Evolutionary conservation across 1,140 invertebrate species (phyloP).

Genomic region (Drosophila prosaltans): DNA sequence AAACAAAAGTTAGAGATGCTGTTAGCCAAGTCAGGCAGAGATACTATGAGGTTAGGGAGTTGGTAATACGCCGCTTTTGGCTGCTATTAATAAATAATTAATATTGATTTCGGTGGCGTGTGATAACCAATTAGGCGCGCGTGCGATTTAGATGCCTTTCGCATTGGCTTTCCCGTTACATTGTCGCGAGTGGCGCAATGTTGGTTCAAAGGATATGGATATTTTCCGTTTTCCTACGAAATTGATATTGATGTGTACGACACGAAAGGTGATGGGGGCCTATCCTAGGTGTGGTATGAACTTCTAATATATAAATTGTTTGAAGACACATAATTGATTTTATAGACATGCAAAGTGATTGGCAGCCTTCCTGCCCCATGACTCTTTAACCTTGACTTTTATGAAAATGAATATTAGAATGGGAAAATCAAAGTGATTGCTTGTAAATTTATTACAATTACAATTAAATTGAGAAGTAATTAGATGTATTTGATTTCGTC

Average conservation of each 20-base stretch:
- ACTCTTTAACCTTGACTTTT: neutral
- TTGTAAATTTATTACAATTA: neutral
- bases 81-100: constrained; percentile 54
- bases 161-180: neutral
- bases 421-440: neutral
- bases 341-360: constrained; percentile 11
- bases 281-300: neutral
- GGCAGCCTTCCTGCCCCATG: neutral
- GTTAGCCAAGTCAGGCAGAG: neutral
- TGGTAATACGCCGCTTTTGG: constrained; percentile 20
- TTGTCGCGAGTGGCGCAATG: neutral
- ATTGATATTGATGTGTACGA: constrained; percentile 30
- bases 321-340: constrained; percentile 4
- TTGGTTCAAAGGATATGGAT: constrained; percentile 41
- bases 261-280: neutral
- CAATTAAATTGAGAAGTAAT: no score
- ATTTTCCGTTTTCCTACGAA: constrained; percentile 39
- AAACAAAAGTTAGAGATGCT: neutral
- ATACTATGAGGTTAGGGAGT: constrained; percentile 5
- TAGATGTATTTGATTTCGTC: no score
- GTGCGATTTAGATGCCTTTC: constrained; percentile 17
- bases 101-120: constrained; percentile 50
- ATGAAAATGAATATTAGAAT: neutral
- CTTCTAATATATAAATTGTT: neutral
- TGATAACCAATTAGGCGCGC: constrained; percentile 41